phyloP scores from a whole-genome alignment of 2,888 invertebrate genomes.

The Pachycephus smyrnensis region DNA sequence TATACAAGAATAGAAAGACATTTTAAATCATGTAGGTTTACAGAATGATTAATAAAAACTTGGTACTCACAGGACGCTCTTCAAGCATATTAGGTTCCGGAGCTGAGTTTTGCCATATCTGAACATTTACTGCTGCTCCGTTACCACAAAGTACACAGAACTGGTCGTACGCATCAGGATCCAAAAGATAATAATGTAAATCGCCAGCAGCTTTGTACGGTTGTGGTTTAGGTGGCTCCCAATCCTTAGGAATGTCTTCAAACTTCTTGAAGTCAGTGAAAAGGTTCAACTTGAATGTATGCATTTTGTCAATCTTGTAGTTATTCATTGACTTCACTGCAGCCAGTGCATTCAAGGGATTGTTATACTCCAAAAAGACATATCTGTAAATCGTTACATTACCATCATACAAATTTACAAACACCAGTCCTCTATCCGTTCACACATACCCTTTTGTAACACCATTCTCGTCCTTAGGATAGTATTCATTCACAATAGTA shows the following conservation, averaged over 20 bases:
- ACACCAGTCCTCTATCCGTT: background rate
- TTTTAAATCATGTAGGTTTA: background rate
- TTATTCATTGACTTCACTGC: conserved; percentile 91
- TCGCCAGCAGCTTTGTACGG: conserved; percentile 94
- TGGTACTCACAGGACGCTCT: conserved; percentile 77
- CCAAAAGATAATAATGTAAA: conserved; percentile 90
- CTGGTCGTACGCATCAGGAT: conserved; percentile 96
- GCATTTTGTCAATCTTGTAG: conserved; percentile 95
- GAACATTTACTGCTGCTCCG: conserved; percentile 80
- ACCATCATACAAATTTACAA: background rate
- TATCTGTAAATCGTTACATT: conserved; percentile 69
- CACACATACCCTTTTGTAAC: conserved; percentile 81
- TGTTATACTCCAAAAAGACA: conserved; percentile 92
- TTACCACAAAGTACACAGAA: conserved; percentile 91
- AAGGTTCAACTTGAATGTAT: conserved; percentile 92
- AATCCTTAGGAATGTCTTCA: conserved; percentile 90
- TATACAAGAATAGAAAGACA: conserved; percentile 58
- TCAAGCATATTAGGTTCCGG: conserved; percentile 88
- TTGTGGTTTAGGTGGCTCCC: conserved; percentile 91
- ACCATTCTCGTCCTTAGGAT: conserved; percentile 86
- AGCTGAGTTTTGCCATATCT: conserved; percentile 89
- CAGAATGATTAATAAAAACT: conserved; percentile 38
- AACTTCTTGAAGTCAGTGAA: conserved; percentile 97
- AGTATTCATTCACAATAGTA: conserved; percentile 87
- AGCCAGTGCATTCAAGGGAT: conserved; percentile 85